These are phyloP conservation scores for Apoda limacodes DNA, from an alignment of 2,888 invertebrate genomes.

Conservation along the genomic window DNA sequence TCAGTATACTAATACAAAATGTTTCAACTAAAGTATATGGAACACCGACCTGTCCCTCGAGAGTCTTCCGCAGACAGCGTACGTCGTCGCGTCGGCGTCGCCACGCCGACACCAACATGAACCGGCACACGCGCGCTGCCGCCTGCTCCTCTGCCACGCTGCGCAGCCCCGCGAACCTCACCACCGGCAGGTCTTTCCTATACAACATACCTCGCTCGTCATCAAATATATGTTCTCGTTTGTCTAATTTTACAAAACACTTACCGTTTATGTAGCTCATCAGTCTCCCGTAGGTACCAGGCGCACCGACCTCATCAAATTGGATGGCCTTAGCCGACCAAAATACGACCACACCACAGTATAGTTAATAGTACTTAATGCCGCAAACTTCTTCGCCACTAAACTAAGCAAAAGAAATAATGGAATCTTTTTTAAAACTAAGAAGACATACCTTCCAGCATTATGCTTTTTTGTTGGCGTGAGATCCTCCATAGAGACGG, in stretches of 20 bases:
- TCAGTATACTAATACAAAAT: too few species aligned
- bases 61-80: slow-evolving; percentile 47
- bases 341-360: too few species aligned
- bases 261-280: too few species aligned
- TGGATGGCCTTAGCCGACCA: too few species aligned
- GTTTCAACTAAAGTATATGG: too few species aligned
- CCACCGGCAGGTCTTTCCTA: slow-evolving; percentile 17
- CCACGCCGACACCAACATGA: slow-evolving; percentile 65
- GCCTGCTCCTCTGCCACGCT: slow-evolving; percentile 39
- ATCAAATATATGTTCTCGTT: not conserved
- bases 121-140: slow-evolving; percentile 49
- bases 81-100: slow-evolving; percentile 60
- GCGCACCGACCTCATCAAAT: too few species aligned
- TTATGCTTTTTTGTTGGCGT: slow-evolving; percentile 53
- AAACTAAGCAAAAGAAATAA: too few species aligned
- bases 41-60: slow-evolving; percentile 59
- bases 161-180: slow-evolving; percentile 27
- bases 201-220: slow-evolving; percentile 10
- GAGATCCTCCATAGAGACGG: slow-evolving; percentile 56
- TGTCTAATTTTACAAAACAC: slow-evolving; percentile 1
- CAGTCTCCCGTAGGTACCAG: too few species aligned
- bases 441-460: too few species aligned
- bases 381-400: too few species aligned
- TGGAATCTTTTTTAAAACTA: too few species aligned
- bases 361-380: too few species aligned